These are phyloP conservation scores for Coptotermes formosanus DNA, from an alignment of 1,140 invertebrate species.

Conservation along the genomic window DNA sequence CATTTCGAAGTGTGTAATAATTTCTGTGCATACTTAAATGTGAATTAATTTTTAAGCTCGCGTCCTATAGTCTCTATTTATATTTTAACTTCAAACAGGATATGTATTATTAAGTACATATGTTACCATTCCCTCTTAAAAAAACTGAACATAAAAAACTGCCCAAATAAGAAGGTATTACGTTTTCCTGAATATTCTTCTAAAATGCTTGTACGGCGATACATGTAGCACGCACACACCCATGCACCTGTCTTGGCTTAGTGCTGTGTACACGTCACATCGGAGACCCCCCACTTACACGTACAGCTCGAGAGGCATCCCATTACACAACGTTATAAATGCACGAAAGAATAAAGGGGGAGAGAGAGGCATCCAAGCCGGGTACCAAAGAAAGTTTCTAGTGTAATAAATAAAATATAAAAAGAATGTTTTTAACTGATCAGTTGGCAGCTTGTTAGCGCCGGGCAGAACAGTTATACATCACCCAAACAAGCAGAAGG, in stretches of 20 bases:
- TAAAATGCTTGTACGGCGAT: neutral
- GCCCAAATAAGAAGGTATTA: neutral
- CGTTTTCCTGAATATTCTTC: neutral
- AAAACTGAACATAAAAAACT: neutral
- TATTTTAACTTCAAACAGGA: neutral
- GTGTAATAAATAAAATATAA: neutral
- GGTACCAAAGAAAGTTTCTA: neutral
- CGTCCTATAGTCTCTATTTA: neutral
- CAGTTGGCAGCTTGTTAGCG: neutral
- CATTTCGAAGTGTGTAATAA: neutral
- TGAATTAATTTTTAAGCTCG: neutral
- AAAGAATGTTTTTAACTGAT: neutral
- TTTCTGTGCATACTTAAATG: neutral
- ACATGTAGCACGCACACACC: neutral
- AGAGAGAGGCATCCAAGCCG: neutral
- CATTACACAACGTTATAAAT: slow-evolving; percentile 8
- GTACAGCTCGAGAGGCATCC: neutral
- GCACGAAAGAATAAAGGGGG: neutral
- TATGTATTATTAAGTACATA: neutral
- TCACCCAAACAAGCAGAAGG: neutral
- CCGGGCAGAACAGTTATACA: neutral
- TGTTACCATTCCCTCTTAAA: neutral
- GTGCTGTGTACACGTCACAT: neutral
- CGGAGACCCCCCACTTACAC: neutral
- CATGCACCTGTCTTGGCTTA: neutral